A percentile compares a stretch with the other conserved stretches of the same genome.
Conservation (phyloP, 1,140 invertebrate species). For the Trinorchestia longiramus region DNA sequence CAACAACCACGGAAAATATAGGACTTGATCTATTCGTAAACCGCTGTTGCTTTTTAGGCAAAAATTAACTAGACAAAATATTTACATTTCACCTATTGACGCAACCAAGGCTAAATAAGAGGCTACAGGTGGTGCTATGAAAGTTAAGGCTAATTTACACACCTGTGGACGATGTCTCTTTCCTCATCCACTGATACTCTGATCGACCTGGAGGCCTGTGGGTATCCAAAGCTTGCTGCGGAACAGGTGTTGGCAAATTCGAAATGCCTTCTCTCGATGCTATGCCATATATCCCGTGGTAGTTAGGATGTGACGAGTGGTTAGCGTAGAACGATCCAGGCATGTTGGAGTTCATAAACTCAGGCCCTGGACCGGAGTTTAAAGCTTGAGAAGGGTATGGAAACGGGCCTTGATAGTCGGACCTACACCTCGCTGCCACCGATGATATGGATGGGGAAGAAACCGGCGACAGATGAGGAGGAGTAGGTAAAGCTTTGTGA, state of each 20-base stretch:
- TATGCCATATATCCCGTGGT: not conserved
- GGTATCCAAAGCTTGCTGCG: not conserved
- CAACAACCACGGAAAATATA: not conserved
- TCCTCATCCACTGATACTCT: constrained; percentile 34
- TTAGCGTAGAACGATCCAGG: not conserved
- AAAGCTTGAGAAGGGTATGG: not conserved
- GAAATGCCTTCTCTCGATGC: not conserved
- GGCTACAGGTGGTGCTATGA: not conserved
- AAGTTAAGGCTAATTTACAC: not conserved
- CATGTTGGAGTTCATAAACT: not conserved
- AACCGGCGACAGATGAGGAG: constrained; percentile 18
- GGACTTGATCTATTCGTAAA: not conserved
- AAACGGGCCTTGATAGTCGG: not conserved
- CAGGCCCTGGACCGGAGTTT: not conserved
- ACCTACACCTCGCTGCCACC: not conserved
- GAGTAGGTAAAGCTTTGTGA: constrained; percentile 29
- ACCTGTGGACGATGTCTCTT: constrained; percentile 23
- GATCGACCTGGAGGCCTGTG: not conserved
- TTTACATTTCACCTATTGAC: not conserved
- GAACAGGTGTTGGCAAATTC: constrained; percentile 4
- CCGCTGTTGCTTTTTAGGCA: not conserved
- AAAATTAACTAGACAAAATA: not conserved
- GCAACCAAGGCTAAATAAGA: not conserved
- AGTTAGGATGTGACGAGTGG: not conserved
- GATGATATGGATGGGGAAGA: not conserved